A percentile compares a stretch with the other conserved stretches of the same genome.
Conservation (phyloP, 2,113 vertebrate species). For the Podarcis cretensis region DNA sequence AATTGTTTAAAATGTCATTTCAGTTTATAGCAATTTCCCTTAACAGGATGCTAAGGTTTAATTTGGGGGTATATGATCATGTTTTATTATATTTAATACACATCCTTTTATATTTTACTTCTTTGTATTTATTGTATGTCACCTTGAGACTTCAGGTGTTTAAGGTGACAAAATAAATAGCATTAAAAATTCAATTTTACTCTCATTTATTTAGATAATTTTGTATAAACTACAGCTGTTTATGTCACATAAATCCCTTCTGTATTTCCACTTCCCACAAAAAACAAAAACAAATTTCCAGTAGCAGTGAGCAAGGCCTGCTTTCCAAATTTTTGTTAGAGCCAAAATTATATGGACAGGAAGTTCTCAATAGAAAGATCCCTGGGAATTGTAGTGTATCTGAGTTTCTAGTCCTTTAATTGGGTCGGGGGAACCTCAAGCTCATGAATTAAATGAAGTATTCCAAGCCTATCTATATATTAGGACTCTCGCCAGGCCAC, state of each 20-base stretch:
- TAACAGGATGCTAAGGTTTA: not conserved
- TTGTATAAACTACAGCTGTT: not conserved
- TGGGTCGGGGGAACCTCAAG: not conserved
- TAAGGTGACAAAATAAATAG: too few relatives aligned
- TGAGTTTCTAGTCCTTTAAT: not conserved
- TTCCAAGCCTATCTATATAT: too few relatives aligned
- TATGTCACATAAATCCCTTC: not conserved
- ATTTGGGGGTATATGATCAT: too few relatives aligned
- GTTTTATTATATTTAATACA: too few relatives aligned
- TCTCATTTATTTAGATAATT: not conserved
- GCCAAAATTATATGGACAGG: too few relatives aligned
- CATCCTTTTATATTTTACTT: too few relatives aligned
- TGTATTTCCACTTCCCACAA: not conserved
- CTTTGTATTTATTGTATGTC: too few relatives aligned
- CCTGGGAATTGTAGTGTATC: not conserved
- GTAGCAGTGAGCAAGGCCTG: too few relatives aligned
- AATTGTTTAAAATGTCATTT: conserved; percentile 36
- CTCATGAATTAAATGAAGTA: not conserved
- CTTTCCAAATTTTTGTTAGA: too few relatives aligned
- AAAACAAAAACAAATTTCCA: too few relatives aligned
- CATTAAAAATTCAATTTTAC: conserved; percentile 38
- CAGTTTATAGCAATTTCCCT: conserved; percentile 39
- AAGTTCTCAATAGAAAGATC: not conserved
- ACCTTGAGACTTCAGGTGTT: too few relatives aligned
- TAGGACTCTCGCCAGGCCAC: too few relatives aligned